Evolutionary conservation across 2,888 invertebrate species (phyloP).

Genomic region (Tromatobia lineatoria): DNA sequence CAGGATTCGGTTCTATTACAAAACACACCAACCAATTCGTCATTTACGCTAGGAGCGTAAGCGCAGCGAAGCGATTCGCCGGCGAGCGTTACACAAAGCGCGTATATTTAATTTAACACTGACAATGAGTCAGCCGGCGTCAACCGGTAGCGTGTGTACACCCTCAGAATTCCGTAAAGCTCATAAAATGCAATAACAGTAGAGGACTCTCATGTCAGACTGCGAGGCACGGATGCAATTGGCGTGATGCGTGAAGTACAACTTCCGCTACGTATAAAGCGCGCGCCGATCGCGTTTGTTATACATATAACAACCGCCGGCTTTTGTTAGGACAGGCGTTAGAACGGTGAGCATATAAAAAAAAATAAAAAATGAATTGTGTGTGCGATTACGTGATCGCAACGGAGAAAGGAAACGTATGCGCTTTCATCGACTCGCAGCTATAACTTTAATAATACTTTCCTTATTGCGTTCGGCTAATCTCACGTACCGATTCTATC

Average conservation of each 20-base stretch:
- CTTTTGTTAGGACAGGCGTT: slow-evolving; percentile 40
- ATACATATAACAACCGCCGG: background rate
- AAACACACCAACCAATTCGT: slow-evolving; percentile 30
- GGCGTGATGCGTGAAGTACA: slow-evolving; percentile 58
- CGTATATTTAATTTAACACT: slow-evolving; percentile 6
- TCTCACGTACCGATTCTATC: background rate
- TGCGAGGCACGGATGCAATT: slow-evolving; percentile 32
- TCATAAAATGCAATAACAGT: slow-evolving; percentile 45
- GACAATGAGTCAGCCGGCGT: slow-evolving; percentile 31
- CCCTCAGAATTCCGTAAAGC: slow-evolving; percentile 27
- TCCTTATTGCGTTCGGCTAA: slow-evolving; percentile 28
- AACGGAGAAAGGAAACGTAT: slow-evolving; percentile 4
- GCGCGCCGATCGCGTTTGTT: slow-evolving; percentile 15
- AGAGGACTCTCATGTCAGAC: background rate
- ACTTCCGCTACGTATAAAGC: slow-evolving; percentile 59
- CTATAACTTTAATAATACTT: slow-evolving; percentile 15
- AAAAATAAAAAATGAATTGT: slow-evolving; percentile 21
- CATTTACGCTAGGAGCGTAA: slow-evolving; percentile 11
- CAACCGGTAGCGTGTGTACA: background rate
- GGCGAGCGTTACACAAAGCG: slow-evolving; percentile 30
- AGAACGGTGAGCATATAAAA: slow-evolving; percentile 34
- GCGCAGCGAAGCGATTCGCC: slow-evolving; percentile 55
- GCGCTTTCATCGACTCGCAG: slow-evolving; percentile 33
- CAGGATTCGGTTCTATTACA: slow-evolving; percentile 31
- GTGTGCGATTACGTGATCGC: slow-evolving; percentile 19